These are phyloP conservation scores for Artibeus jamaicensis DNA, from an alignment of 2,797 vertebrate genomes.

Conservation along the genomic window DNA sequence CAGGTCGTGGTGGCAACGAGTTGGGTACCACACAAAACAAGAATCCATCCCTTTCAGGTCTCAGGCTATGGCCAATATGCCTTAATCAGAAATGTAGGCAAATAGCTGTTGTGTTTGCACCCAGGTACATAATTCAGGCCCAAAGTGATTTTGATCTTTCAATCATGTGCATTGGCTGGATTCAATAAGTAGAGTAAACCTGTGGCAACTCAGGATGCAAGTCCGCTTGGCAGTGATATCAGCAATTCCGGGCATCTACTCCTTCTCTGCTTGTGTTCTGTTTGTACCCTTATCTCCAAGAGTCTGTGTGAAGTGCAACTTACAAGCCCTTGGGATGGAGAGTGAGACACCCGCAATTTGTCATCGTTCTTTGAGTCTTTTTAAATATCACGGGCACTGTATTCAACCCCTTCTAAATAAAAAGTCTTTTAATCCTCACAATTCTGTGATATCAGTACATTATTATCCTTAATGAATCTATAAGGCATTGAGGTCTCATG, in stretches of 20 bases:
- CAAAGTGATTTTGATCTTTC: constrained; percentile 23
- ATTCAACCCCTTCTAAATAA: constrained; percentile 20
- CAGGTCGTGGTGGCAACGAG: not conserved
- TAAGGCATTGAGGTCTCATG: constrained; percentile 10
- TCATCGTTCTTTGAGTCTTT: not conserved
- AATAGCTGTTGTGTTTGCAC: not conserved
- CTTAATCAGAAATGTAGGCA: not conserved
- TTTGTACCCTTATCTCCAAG: not conserved
- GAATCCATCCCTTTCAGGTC: not conserved
- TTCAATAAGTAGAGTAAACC: not conserved
- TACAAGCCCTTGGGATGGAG: not conserved
- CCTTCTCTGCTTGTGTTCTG: not conserved
- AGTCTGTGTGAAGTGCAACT: not conserved
- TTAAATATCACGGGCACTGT: not conserved
- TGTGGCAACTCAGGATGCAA: not conserved
- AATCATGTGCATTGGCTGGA: not conserved
- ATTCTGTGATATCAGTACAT: not conserved
- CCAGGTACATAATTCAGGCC: not conserved
- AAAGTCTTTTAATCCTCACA: not conserved
- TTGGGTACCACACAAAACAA: not conserved
- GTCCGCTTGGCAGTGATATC: not conserved
- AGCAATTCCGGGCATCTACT: not conserved
- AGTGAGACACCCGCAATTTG: not conserved
- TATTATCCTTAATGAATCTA: constrained; percentile 33
- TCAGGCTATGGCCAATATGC: not conserved